A percentile compares a stretch with the other conserved stretches of the same genome.
phyloP scores from a whole-genome alignment of 1,140 invertebrate genomes.

The Bombus picipes region DNA sequence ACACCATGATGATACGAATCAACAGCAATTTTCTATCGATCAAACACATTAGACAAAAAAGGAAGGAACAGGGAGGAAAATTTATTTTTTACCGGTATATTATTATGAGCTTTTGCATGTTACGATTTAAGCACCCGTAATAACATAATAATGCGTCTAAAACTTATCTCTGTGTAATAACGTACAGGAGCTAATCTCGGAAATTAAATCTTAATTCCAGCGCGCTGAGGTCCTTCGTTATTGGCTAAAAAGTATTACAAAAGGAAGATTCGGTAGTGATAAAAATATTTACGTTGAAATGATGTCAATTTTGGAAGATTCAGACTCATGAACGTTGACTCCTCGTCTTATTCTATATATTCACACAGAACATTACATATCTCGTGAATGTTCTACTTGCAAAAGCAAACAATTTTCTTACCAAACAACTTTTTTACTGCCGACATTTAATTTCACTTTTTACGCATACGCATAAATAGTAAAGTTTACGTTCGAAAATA shows the following conservation, averaged over 20 bases:
- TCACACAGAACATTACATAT: background rate
- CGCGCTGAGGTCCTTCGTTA: background rate
- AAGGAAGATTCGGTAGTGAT: background rate
- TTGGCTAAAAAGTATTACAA: background rate
- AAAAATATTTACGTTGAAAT: conserved; percentile 5
- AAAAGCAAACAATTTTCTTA: background rate
- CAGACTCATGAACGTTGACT: background rate
- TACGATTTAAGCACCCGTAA: conserved; percentile 28
- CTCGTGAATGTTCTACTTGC: background rate
- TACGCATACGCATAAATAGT: background rate
- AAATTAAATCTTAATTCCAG: conserved; percentile 46
- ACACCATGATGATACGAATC: background rate
- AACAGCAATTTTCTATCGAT: conserved; percentile 18
- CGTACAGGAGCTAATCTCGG: conserved; percentile 16
- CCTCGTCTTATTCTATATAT: background rate
- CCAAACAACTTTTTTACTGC: background rate
- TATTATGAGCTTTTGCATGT: conserved; percentile 28
- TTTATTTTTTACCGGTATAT: background rate
- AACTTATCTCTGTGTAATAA: conserved; percentile 45
- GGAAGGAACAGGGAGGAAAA: background rate
- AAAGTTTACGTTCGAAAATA: background rate
- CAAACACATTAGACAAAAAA: background rate
- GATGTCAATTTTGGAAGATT: background rate
- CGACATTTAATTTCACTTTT: background rate
- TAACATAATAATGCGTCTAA: conserved; percentile 46